Evolutionary conservation across 2,888 invertebrate genomes (phyloP).

Genomic region (Orthosia incerta): DNA sequence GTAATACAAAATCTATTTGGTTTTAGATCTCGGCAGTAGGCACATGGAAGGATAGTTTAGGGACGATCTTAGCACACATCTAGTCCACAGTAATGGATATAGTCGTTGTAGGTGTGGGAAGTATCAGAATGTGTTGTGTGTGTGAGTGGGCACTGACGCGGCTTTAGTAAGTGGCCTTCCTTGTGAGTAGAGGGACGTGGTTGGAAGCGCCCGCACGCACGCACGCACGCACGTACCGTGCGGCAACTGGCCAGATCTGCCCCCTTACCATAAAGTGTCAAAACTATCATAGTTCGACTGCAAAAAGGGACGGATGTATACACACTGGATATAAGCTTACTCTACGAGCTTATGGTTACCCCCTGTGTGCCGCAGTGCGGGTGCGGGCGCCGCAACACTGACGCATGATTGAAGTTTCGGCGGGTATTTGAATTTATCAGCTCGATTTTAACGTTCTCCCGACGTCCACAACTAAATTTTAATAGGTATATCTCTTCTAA

Average conservation of each 20-base stretch:
- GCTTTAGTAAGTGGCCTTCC: slow-evolving; percentile 57
- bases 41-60: slow-evolving; percentile 39
- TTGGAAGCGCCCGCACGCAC: too few species aligned
- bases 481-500: slow-evolving; percentile 65
- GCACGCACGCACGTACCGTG: background rate
- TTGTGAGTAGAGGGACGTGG: slow-evolving; percentile 23
- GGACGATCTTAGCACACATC: slow-evolving; percentile 23
- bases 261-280: too few species aligned
- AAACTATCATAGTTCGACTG: too few species aligned
- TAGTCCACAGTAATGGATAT: slow-evolving; percentile 13
- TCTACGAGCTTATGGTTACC: too few species aligned
- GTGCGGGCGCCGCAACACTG: slow-evolving; percentile 8
- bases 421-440: slow-evolving; percentile 55
- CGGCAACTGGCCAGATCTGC: too few species aligned
- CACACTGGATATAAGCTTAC: too few species aligned
- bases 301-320: too few species aligned
- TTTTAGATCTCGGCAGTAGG: slow-evolving; percentile 54
- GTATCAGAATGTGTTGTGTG: slow-evolving; percentile 17
- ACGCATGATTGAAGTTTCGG: slow-evolving; percentile 36
- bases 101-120: slow-evolving; percentile 29
- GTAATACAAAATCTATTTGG: slow-evolving; percentile 41
- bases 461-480: slow-evolving; percentile 61
- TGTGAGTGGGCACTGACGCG: slow-evolving; percentile 41
- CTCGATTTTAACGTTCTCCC: slow-evolving; percentile 64
- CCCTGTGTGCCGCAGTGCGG: background rate